A percentile compares a stretch with the other conserved stretches of the same genome.
These are phyloP conservation scores for Sebastes paucispinis DNA, from an alignment of 2,797 vertebrate genomes.

Conservation along the genomic window DNA sequence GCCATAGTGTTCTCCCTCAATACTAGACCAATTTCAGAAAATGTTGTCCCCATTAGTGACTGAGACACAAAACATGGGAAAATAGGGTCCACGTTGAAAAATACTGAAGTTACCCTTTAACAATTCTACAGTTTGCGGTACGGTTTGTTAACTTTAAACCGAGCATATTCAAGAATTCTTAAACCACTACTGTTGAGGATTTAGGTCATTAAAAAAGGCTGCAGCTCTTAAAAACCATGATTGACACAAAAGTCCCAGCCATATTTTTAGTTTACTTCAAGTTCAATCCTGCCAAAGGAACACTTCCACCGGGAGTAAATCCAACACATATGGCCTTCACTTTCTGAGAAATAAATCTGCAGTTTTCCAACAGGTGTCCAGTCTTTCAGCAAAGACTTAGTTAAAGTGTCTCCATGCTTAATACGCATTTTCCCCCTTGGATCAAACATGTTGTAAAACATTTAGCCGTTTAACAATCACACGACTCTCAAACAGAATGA, in stretches of 20 bases:
- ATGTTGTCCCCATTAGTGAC: no score
- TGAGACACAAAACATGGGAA: no score
- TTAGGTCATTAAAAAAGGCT: slow-evolving; percentile 11
- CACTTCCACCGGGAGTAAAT: slow-evolving; percentile 21
- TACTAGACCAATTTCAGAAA: no score
- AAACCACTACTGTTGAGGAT: neutral
- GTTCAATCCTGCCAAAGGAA: slow-evolving; percentile 31
- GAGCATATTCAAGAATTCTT: neutral
- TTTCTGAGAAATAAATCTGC: slow-evolving; percentile 46
- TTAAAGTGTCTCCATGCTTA: slow-evolving; percentile 29
- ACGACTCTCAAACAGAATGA: slow-evolving; percentile 27
- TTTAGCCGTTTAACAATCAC: slow-evolving; percentile 28
- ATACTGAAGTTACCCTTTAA: no score
- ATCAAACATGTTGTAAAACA: slow-evolving; percentile 46
- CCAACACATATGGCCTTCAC: slow-evolving; percentile 21
- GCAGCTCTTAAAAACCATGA: slow-evolving; percentile 6
- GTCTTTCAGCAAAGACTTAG: slow-evolving; percentile 43
- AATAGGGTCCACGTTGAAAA: no score
- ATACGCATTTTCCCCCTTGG: slow-evolving; percentile 16
- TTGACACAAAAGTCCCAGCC: neutral
- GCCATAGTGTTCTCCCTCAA: no score
- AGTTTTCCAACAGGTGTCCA: slow-evolving; percentile 55
- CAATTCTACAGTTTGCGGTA: neutral
- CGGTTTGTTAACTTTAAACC: neutral
- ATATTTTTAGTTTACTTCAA: slow-evolving; percentile 39